These are phyloP conservation scores for Xestia xanthographa DNA, from an alignment of 2,888 invertebrate species.

Conservation along the genomic window DNA sequence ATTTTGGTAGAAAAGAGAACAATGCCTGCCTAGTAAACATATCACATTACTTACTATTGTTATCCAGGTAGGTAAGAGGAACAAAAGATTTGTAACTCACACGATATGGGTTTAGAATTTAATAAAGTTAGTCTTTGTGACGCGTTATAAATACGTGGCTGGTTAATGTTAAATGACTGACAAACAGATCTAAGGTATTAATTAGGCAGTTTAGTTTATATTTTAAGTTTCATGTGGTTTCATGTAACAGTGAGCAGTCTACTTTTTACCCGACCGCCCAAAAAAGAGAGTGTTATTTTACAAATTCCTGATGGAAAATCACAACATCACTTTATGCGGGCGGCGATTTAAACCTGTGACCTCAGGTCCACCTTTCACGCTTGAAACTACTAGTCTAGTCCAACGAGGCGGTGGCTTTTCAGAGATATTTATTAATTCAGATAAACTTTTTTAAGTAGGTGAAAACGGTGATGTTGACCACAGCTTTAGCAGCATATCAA, in stretches of 20 bases:
- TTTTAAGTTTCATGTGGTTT: background rate
- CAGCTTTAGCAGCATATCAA: too few species aligned
- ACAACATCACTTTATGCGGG: too few species aligned
- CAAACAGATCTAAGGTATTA: background rate
- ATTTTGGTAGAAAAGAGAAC: slow-evolving; percentile 31
- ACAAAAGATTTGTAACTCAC: slow-evolving; percentile 19
- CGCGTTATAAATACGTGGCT: background rate
- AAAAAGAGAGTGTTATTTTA: background rate
- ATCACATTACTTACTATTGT: slow-evolving; percentile 35
- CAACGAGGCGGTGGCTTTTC: too few species aligned
- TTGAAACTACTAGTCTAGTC: too few species aligned
- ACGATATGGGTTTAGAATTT: background rate
- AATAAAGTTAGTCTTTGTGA: slow-evolving; percentile 4
- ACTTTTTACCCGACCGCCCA: background rate
- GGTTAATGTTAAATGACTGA: background rate
- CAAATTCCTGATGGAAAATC: background rate
- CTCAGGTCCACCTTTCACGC: too few species aligned
- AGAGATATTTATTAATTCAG: too few species aligned
- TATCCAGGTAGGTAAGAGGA: background rate
- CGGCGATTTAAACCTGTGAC: too few species aligned
- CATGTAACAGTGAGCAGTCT: background rate
- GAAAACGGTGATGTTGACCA: too few species aligned
- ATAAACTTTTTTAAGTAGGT: too few species aligned
- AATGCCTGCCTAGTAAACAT: slow-evolving; percentile 15
- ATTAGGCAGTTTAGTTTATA: background rate